A percentile compares a stretch with the other conserved stretches of the same genome.
These are phyloP conservation scores for Candoia aspera DNA, from an alignment of 2,113 vertebrate genomes.

Conservation along the genomic window DNA sequence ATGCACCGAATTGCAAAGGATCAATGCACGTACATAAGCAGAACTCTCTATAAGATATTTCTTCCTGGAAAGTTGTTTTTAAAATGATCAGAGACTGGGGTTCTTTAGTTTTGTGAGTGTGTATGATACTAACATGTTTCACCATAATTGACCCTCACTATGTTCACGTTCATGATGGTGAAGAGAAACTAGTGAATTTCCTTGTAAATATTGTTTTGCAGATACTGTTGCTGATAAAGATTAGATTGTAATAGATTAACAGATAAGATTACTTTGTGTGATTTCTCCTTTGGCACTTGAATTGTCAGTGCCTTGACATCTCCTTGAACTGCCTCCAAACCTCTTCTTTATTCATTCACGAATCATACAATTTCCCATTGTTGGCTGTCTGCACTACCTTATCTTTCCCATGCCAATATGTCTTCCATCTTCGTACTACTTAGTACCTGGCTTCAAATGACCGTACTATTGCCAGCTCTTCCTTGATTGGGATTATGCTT, in stretches of 20 bases:
- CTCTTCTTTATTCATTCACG: background rate
- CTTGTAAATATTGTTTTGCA: background rate
- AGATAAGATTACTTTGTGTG: background rate
- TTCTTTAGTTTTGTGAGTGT: background rate
- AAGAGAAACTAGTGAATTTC: background rate
- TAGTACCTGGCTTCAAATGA: background rate
- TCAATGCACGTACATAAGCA: background rate
- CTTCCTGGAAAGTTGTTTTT: background rate
- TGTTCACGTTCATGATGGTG: background rate
- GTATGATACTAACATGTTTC: background rate
- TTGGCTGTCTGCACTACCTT: background rate
- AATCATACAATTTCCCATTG: background rate
- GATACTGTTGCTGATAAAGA: background rate
- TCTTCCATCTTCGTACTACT: background rate
- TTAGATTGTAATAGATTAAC: background rate
- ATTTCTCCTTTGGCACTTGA: background rate
- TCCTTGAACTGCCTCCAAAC: slow-evolving; percentile 18
- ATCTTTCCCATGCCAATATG: background rate
- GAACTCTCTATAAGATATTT: background rate
- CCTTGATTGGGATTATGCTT: background rate
- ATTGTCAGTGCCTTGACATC: slow-evolving; percentile 6
- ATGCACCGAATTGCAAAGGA: background rate
- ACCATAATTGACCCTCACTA: background rate
- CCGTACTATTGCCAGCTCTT: background rate
- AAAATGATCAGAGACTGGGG: background rate